phyloP scores from a whole-genome alignment of 2,888 invertebrate genomes.

The Elegia similella region DNA sequence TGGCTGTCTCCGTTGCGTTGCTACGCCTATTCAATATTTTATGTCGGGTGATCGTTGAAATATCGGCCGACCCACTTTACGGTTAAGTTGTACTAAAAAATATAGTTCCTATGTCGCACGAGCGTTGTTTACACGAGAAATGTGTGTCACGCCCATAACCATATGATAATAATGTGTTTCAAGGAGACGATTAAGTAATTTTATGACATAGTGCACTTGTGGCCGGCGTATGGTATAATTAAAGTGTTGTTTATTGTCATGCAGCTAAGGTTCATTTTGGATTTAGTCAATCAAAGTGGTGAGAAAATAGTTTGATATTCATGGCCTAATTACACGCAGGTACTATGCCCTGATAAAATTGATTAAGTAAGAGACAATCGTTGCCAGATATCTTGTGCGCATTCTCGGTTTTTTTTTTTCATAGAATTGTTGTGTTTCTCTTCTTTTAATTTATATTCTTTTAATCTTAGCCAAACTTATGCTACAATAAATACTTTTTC shows the following conservation, averaged over 20 bases:
- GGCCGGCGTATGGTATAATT: conserved; percentile 29
- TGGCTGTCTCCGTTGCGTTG: not conserved
- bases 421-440: not conserved
- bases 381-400: not conserved
- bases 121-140: conserved; percentile 60
- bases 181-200: conserved; percentile 75
- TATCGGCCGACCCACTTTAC: conserved; percentile 13
- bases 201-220: conserved; percentile 48
- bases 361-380: not conserved
- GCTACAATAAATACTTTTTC: too few relatives aligned
- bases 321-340: conserved; percentile 17
- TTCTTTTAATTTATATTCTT: too few relatives aligned
- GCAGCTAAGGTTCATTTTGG: conserved; percentile 32
- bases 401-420: not conserved
- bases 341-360: conserved; percentile 8
- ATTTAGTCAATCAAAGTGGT: conserved; percentile 6
- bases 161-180: conserved; percentile 74
- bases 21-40: conserved; percentile 6
- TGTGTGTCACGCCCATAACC: conserved; percentile 73
- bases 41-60: conserved; percentile 1
- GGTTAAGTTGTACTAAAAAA: conserved; percentile 31
- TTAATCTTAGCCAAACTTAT: too few relatives aligned
- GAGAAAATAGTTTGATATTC: conserved; percentile 13
- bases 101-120: conserved; percentile 30
- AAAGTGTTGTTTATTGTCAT: conserved; percentile 33